phyloP scores from a whole-genome alignment of 2,113 vertebrate species.

The Cyanoderma ruficeps region DNA sequence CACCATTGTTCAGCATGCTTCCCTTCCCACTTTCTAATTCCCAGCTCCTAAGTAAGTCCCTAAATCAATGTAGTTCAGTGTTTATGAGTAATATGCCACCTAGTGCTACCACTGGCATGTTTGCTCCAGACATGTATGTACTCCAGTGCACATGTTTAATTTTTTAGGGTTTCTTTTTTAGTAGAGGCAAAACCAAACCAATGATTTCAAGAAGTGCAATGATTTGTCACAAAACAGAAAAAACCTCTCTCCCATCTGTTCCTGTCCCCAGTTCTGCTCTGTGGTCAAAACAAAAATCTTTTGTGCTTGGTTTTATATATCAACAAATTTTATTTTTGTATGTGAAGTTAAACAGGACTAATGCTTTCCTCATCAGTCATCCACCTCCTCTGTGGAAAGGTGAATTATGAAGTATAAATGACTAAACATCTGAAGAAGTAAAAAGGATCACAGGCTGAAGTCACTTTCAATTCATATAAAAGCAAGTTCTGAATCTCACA shows the following conservation, averaged over 20 bases:
- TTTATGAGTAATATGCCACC: background rate
- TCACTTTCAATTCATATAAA: background rate
- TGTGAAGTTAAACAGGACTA: background rate
- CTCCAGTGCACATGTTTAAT: background rate
- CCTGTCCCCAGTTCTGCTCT: background rate
- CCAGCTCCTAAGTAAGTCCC: background rate
- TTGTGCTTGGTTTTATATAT: background rate
- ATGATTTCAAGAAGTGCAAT: background rate
- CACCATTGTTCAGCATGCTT: background rate
- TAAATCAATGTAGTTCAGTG: background rate
- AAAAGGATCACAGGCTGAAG: background rate
- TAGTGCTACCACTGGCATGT: background rate
- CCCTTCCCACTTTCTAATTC: background rate
- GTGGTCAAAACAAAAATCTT: background rate
- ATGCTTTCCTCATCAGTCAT: background rate
- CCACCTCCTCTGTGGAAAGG: background rate
- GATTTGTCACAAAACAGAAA: background rate
- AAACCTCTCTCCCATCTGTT: background rate
- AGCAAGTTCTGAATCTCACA: background rate
- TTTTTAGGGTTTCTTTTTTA: background rate
- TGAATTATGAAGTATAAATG: background rate
- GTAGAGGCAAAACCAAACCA: background rate
- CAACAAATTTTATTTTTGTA: background rate
- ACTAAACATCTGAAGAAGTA: background rate
- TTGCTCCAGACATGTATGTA: background rate